Evolutionary conservation across 2,113 vertebrate species (phyloP).

Genomic region (Petroica traversi): DNA sequence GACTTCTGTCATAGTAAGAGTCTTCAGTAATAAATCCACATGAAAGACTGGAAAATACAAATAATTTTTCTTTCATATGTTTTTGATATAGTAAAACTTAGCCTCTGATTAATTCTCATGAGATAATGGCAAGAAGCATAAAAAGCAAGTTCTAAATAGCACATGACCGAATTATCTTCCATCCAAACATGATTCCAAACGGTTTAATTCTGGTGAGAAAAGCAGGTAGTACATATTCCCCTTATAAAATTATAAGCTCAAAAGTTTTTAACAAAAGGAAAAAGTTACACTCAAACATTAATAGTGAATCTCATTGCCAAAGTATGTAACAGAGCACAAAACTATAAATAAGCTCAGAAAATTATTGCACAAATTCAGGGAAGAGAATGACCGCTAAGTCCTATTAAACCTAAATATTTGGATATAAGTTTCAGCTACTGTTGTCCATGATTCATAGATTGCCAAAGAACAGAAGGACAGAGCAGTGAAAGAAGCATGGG

Average conservation of each 20-base stretch:
- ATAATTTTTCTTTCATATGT: not conserved
- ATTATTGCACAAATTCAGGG: not conserved
- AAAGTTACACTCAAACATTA: not conserved
- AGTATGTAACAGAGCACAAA: not conserved
- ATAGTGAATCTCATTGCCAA: not conserved
- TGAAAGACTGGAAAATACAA: not conserved
- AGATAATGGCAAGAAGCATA: not conserved
- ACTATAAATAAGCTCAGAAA: not conserved
- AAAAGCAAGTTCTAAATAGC: not conserved
- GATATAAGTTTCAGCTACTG: not conserved
- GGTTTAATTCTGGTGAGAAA: not conserved
- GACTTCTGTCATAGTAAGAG: not conserved
- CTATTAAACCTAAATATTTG: not conserved
- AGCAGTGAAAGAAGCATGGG: not conserved
- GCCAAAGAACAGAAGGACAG: not conserved
- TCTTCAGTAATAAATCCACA: not conserved
- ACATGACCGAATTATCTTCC: not conserved
- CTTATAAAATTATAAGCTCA: not conserved
- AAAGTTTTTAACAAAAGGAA: not conserved
- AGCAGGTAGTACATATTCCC: not conserved
- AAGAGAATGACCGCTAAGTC: not conserved
- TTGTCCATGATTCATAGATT: not conserved
- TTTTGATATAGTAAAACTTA: not conserved
- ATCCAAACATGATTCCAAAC: not conserved
- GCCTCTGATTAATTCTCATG: not conserved